Evolutionary conservation across 2,888 invertebrate species (phyloP), one percentile per base, ranked within the genome.

Genomic region (Parapristionchus giblindavisi): DNA sequence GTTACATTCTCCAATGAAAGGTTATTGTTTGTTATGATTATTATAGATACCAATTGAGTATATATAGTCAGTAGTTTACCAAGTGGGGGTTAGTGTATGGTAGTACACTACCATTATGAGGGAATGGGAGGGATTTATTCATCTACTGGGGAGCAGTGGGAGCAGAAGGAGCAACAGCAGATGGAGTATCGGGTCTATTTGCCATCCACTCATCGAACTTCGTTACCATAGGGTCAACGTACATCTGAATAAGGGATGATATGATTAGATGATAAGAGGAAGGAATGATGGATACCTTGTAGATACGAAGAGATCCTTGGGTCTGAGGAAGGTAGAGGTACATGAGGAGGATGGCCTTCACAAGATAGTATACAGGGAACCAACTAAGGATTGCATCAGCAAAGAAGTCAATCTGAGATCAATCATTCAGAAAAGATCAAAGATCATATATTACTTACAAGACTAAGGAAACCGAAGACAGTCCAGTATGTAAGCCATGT

Each of bases 401-500:
- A 52, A 79, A 81, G 68, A 79, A 78, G 68, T 81, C 81, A 43
- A 79, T 56, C 32, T 80, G 63, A 17, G 76, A 14, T 21, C 48
- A 21, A 48, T 21, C 21, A 11, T 48, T 48, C 14, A 48, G 48
- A 14, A 43, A 78, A 77, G 40, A 68, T 76, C 79, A 80, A 79
- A 65, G 80, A 79, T 48, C 76, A 76, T 17, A 77, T 29, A 60
- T 11, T 27, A 32, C n/a, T 11, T 32, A 27, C n/a, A 40, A 73
- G 27, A 40, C 48, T 63, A 2, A 73, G 14, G 48, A 66, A 52
- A 48, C 60, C 72, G 36, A 65, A 75, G 11, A 60, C 63, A 29
- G 95, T 95, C 97, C 97, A 98, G 89, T 97, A 97, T 0, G 94
- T 96, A 82, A 98, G 91, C 97, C 97, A 98, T 90, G 95, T 87